These are phyloP conservation scores for Entelurus aequoreus DNA, from an alignment of 2,113 vertebrate genomes.

Conservation along the genomic window DNA sequence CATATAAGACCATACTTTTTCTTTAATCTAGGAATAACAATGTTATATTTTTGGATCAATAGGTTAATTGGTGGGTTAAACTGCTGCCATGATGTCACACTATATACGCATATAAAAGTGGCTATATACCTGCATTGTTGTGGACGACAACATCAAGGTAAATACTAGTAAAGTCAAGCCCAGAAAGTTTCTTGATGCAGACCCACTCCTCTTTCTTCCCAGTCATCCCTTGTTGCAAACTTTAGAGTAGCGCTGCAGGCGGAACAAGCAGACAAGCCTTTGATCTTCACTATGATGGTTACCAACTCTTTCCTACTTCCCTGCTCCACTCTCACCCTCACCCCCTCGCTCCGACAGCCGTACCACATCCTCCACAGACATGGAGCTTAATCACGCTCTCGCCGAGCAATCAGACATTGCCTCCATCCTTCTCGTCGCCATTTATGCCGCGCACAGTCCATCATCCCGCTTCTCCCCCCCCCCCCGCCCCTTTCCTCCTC, in stretches of 20 bases:
- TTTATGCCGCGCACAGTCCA: neutral
- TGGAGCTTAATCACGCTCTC: slow-evolving; percentile 27
- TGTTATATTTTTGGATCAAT: no score
- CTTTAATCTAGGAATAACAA: no score
- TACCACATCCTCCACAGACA: slow-evolving; percentile 26
- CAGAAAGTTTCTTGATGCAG: slow-evolving; percentile 27
- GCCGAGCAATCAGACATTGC: slow-evolving; percentile 12
- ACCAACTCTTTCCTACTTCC: slow-evolving; percentile 24
- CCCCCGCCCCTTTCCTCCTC: neutral
- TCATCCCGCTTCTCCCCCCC: slow-evolving; percentile 8
- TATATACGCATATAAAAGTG: no score
- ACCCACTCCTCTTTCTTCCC: slow-evolving; percentile 21
- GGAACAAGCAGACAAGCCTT: slow-evolving; percentile 47
- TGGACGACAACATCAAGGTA: slow-evolving; percentile 20
- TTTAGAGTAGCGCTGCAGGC: slow-evolving; percentile 51
- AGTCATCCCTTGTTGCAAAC: slow-evolving; percentile 18
- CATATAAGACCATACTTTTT: no score
- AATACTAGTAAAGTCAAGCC: neutral
- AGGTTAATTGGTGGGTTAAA: no score
- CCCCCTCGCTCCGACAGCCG: slow-evolving; percentile 4
- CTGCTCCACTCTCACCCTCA: neutral
- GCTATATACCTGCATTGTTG: slow-evolving; percentile 5
- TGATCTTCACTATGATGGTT: slow-evolving; percentile 60
- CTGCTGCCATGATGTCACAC: no score
- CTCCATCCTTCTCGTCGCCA: neutral